Percentiles rank a stretch among this genome's conserved stretches.
Conservation (phyloP, 2,888 invertebrate species). For the Augochlorella aurata region DNA sequence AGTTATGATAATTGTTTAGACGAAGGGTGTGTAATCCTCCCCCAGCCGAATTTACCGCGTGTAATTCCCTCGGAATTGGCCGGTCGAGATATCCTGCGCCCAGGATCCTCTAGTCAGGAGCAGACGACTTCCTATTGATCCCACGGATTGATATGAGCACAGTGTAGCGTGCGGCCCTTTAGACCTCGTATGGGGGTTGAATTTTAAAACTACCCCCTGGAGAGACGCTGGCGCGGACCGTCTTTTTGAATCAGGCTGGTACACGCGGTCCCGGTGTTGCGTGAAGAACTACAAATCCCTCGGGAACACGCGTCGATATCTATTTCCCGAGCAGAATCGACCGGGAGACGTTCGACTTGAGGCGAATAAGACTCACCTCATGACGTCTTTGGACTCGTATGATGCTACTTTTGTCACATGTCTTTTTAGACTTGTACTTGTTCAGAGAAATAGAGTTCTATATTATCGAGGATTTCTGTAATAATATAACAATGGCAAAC, state of each 20-base stretch:
- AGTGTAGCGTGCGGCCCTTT: conserved; percentile 72
- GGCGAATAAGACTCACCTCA: neutral
- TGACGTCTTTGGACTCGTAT: neutral
- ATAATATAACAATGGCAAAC: neutral
- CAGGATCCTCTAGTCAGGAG: conserved; percentile 12
- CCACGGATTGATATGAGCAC: conserved; percentile 78
- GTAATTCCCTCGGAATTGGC: conserved; percentile 37
- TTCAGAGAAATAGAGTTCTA: too few species aligned
- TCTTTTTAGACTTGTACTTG: too few species aligned
- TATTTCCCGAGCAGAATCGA: conserved; percentile 51
- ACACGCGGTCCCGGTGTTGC: conserved; percentile 77
- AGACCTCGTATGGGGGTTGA: conserved; percentile 78
- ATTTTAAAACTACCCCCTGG: conserved; percentile 81
- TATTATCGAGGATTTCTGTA: neutral
- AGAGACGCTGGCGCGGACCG: conserved; percentile 67
- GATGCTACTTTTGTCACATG: too few species aligned
- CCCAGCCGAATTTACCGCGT: conserved; percentile 25
- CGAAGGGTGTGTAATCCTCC: neutral
- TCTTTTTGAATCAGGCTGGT: conserved; percentile 78
- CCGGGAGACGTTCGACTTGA: conserved; percentile 21
- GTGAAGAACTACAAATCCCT: conserved; percentile 78
- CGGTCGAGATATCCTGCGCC: conserved; percentile 31
- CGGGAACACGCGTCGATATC: conserved; percentile 69
- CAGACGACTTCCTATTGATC: conserved; percentile 65
- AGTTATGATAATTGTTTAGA: conserved; percentile 24